Evolutionary conservation across 35 echinoderm and acorn worm genomes (phyloP), one percentile per base, ranked within the genome.

Genomic region (Apostichopus parvimensis): DNA sequence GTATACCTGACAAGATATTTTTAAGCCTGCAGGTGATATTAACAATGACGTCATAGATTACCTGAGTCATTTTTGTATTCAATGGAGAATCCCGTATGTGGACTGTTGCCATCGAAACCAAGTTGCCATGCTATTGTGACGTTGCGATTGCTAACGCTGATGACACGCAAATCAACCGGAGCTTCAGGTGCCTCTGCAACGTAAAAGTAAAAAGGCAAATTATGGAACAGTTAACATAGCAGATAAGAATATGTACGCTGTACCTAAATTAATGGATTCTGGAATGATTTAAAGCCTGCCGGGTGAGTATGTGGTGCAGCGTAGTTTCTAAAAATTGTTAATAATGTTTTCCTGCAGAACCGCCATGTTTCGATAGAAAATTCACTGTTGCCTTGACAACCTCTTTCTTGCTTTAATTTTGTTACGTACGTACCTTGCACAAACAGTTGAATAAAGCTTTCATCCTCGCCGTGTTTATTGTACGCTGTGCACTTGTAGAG

Each of bases 61-160:
- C 96, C 94, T 78, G 94, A 95, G 34, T 92, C 94, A 56, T 98
- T 98, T 73, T 99, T 99, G 65, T 96, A 99, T 86, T 99, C 97
- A 13, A 99, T 88, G 22, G 95, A 96, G 85, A 94, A 99, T 17
- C 97, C 97, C 65, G 91, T 99, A 64, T 96, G 73, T 5, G 93
- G 90, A 55, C 95, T 99, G 91, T 99, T 99, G 5, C 97, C 97
- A 73, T 99, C 93, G 79, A 99, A 99, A 25, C 83, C 95, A 6
- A 93, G 88, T 23, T 91, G 58, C 97, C 97, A 99, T 57, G 81
- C 71, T 5, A 99, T 87, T 10, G 93, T 87, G 1, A 93, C 91
- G 57, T 91, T 91, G 70, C 97, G 91, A 68, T 95, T 99, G 1
- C 87, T 86, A 21, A 88, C 92, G 45, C 57, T 68, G 4, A 96